phyloP scores from a whole-genome alignment of 2,888 invertebrate genomes.

The Melanostoma mellinum region DNA sequence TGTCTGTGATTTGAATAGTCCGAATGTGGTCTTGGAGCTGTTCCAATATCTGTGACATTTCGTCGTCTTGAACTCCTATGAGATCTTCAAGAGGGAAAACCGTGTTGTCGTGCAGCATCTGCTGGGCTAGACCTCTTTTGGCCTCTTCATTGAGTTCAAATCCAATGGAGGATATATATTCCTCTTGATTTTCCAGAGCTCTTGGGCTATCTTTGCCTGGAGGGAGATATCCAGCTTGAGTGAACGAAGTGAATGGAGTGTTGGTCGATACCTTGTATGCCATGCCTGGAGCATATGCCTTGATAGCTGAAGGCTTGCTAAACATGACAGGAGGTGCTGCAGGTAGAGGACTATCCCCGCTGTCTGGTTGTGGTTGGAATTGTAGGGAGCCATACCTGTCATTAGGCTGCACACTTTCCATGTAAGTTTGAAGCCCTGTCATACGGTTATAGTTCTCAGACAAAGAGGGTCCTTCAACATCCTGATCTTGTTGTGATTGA shows the following conservation, averaged over 20 bases:
- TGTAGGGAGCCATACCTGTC: conserved; percentile 76
- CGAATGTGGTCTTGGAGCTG: conserved; percentile 75
- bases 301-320: conserved; percentile 70
- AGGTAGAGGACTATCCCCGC: conserved; percentile 26
- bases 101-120: conserved; percentile 11
- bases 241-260: conserved; percentile 56
- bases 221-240: conserved; percentile 34
- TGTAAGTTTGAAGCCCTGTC: conserved; percentile 76
- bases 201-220: conserved; percentile 68
- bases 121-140: conserved; percentile 60
- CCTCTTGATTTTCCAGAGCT: conserved; percentile 68
- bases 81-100: conserved; percentile 38
- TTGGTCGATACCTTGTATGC: conserved; percentile 67
- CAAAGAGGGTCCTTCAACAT: conserved; percentile 22
- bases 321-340: conserved; percentile 74
- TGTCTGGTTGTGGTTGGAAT: conserved; percentile 25
- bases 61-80: conserved; percentile 23
- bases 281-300: conserved; percentile 50
- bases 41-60: conserved; percentile 28
- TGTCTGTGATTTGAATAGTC: conserved; percentile 78
- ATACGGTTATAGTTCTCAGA: conserved; percentile 23
- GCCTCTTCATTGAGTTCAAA: conserved; percentile 51
- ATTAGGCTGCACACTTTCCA: conserved; percentile 77
- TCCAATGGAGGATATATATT: conserved; percentile 33
- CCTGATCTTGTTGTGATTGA: conserved; percentile 20